A percentile compares a stretch with the other conserved stretches of the same genome.
Evolutionary conservation across 1,140 invertebrate genomes (phyloP).

Genomic region (Mya arenaria): DNA sequence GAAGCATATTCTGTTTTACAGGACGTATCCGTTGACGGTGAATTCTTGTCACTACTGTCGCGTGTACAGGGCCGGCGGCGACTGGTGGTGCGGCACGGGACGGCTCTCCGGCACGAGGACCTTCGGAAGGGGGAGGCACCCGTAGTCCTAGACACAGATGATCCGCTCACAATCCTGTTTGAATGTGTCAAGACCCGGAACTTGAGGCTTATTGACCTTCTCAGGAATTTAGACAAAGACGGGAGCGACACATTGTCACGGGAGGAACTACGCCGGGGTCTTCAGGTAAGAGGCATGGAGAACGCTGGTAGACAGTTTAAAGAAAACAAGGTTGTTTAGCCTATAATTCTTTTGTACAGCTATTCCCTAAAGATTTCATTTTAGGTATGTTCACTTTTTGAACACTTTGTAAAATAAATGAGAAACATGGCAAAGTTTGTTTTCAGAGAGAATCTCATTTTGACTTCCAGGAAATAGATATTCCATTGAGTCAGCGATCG

Average conservation of each 20-base stretch:
- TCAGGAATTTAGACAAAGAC: conserved; percentile 72
- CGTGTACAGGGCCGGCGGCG: conserved; percentile 60
- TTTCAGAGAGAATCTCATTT: too few species aligned
- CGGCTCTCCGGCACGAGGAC: conserved; percentile 68
- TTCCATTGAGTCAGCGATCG: conserved; percentile 69
- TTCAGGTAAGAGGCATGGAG: conserved; percentile 61
- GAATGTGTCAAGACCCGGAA: conserved; percentile 74
- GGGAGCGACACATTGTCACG: conserved; percentile 69
- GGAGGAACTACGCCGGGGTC: conserved; percentile 69
- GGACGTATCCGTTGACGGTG: conserved; percentile 70
- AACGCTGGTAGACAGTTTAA: too few species aligned
- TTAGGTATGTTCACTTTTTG: too few species aligned
- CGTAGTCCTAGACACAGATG: conserved; percentile 71
- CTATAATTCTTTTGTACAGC: not conserved
- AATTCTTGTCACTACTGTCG: conserved; percentile 63
- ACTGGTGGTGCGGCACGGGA: conserved; percentile 64
- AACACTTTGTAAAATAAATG: too few species aligned
- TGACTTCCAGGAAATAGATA: conserved; percentile 71
- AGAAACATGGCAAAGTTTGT: too few species aligned
- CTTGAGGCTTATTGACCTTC: conserved; percentile 70
- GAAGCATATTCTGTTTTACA: too few species aligned
- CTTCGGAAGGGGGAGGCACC: conserved; percentile 56
- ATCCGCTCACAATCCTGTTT: conserved; percentile 70
- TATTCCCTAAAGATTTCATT: not conserved
- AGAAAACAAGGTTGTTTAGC: too few species aligned